Evolutionary conservation across 2,888 invertebrate species (phyloP).

Genomic region (Esperia sulphurella): DNA sequence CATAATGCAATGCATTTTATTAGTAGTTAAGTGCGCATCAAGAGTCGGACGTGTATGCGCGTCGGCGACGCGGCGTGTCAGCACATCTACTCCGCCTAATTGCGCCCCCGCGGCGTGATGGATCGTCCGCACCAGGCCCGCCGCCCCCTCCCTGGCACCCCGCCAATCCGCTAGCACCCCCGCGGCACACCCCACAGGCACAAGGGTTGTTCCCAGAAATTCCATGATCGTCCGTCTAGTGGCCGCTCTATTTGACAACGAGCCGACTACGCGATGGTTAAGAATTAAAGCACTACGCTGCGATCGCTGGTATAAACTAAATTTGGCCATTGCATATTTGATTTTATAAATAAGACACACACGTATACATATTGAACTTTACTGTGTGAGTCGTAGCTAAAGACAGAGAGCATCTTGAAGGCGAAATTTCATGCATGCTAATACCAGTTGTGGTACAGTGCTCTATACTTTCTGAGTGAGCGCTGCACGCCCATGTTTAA

Average conservation of each 20-base stretch:
- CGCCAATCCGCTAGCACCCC: slow-evolving; percentile 22
- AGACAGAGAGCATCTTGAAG: no score
- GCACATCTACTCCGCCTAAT: slow-evolving; percentile 68
- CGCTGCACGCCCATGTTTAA: no score
- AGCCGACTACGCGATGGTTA: slow-evolving; percentile 40
- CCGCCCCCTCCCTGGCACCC: slow-evolving; percentile 21
- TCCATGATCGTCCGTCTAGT: slow-evolving; percentile 63
- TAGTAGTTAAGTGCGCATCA: slow-evolving; percentile 11
- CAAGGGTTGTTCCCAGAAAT: slow-evolving; percentile 76
- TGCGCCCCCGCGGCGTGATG: slow-evolving; percentile 66
- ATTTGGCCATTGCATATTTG: no score
- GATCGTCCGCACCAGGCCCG: slow-evolving; percentile 46
- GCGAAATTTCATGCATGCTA: no score
- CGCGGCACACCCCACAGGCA: slow-evolving; percentile 55
- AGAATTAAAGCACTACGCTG: neutral
- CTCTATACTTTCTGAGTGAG: no score
- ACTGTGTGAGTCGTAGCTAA: no score
- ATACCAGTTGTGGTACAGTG: no score
- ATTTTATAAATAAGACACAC: no score
- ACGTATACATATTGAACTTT: no score
- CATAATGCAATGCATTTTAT: slow-evolving; percentile 5
- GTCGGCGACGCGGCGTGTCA: slow-evolving; percentile 60
- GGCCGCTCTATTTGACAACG: slow-evolving; percentile 58
- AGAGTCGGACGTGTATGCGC: slow-evolving; percentile 26
- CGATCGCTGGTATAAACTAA: neutral